Evolutionary conservation across 2,113 vertebrate species (phyloP).

Genomic region (Callorhinus ursinus): DNA sequence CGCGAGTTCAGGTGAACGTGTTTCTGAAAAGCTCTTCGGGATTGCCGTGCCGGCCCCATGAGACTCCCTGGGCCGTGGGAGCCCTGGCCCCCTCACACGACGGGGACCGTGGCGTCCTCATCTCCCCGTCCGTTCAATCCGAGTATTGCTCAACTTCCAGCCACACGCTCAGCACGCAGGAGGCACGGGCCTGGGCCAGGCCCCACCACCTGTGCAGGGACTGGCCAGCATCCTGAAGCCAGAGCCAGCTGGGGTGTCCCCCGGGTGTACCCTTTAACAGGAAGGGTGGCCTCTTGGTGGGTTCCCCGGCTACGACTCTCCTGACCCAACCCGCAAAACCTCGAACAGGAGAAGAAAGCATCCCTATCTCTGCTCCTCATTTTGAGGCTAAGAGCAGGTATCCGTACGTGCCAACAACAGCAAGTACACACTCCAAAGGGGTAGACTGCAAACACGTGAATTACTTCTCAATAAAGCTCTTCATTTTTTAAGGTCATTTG

Average conservation of each 20-base stretch:
- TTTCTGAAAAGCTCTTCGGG: not conserved
- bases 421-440: not conserved
- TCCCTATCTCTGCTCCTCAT: not conserved
- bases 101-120: not conserved
- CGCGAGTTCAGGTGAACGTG: rapidly evolving
- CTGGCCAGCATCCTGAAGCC: not conserved
- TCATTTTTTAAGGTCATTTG: not conserved
- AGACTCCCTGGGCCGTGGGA: not conserved
- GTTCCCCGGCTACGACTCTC: not conserved
- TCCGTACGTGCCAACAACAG: rapidly evolving
- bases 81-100: not conserved
- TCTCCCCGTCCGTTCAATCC: not conserved
- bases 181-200: not conserved
- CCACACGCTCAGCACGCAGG: not conserved
- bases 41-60: not conserved
- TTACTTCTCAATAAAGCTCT: not conserved
- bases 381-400: not conserved
- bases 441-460: not conserved
- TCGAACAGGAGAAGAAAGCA: not conserved
- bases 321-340: not conserved
- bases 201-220: not conserved
- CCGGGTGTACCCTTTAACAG: too few relatives aligned
- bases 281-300: too few relatives aligned
- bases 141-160: not conserved
- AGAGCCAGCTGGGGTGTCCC: not conserved